Percentiles rank a stretch among this genome's conserved stretches.
Conservation (phyloP, 2,888 invertebrate species). For the Lysandra coridon region DNA sequence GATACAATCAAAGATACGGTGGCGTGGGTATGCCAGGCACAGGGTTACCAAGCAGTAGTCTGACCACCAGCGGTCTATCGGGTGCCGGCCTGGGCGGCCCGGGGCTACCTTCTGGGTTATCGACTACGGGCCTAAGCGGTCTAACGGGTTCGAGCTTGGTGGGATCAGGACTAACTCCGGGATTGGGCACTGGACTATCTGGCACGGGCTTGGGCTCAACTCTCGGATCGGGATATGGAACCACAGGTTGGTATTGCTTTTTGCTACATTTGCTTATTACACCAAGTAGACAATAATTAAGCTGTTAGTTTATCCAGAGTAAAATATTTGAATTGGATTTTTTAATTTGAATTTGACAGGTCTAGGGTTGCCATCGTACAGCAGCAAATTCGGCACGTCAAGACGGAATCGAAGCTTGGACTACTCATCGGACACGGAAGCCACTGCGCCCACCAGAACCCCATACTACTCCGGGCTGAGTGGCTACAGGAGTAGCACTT, state of each 20-base stretch:
- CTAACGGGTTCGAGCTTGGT: slow-evolving; percentile 70
- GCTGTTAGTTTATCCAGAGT: too few species aligned
- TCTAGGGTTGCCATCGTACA: slow-evolving; percentile 69
- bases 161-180: slow-evolving; percentile 65
- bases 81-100: slow-evolving; percentile 53
- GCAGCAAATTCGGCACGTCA: slow-evolving; percentile 80
- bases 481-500: slow-evolving; percentile 73
- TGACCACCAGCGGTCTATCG: slow-evolving; percentile 50
- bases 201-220: slow-evolving; percentile 66
- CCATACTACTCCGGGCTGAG: slow-evolving; percentile 86
- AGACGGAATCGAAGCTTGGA: slow-evolving; percentile 91
- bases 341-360: slow-evolving; percentile 42
- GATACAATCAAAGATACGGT: slow-evolving; percentile 84
- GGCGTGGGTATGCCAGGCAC: slow-evolving; percentile 59
- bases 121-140: slow-evolving; percentile 70
- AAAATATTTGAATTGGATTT: too few species aligned
- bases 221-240: slow-evolving; percentile 66
- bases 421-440: slow-evolving; percentile 97
- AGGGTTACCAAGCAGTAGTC: slow-evolving; percentile 57
- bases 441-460: slow-evolving; percentile 87
- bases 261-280: neutral
- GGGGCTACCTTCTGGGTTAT: slow-evolving; percentile 69
- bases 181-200: slow-evolving; percentile 63
- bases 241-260: slow-evolving; percentile 44
- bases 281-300: too few species aligned